phyloP scores from a whole-genome alignment of 1,140 invertebrate species.

The Drosophila ironensis region DNA sequence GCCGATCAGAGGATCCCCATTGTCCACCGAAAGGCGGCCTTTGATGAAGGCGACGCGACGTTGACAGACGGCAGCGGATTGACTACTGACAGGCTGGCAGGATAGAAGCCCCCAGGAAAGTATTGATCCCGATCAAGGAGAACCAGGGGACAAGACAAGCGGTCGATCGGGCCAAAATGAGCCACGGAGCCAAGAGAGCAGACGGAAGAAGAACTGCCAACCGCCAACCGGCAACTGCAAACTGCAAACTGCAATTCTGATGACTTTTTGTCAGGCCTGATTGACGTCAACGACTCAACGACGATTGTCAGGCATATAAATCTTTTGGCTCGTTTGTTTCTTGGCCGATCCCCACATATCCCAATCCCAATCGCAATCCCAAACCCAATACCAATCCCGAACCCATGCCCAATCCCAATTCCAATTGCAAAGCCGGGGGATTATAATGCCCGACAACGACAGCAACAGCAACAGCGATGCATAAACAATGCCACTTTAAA shows the following conservation, averaged over 20 bases:
- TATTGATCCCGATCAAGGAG: constrained; percentile 1
- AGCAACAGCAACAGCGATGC: constrained; percentile 39
- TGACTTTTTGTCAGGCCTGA: constrained; percentile 77
- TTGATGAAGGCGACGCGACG: constrained; percentile 77
- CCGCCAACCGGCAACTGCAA: too few relatives aligned
- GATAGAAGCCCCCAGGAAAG: not conserved
- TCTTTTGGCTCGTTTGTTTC: constrained; percentile 68
- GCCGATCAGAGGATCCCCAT: constrained; percentile 46
- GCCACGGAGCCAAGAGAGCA: not conserved
- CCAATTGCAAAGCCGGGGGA: constrained; percentile 34
- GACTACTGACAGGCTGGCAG: constrained; percentile 57
- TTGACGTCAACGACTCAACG: constrained; percentile 74
- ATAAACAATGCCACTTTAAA: constrained; percentile 79
- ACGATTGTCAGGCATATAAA: constrained; percentile 69
- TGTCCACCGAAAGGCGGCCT: constrained; percentile 56
- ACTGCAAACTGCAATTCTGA: constrained; percentile 59
- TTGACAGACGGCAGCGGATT: constrained; percentile 74
- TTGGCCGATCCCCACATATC: constrained; percentile 24
- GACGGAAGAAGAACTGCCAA: constrained; percentile 12
- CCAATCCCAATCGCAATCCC: constrained; percentile 17
- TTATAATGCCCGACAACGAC: constrained; percentile 55
- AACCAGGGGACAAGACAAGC: not conserved
- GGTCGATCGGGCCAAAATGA: constrained; percentile 35
- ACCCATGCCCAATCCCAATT: constrained; percentile 7
- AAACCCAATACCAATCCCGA: constrained; percentile 16